Evolutionary conservation across 2,888 invertebrate genomes (phyloP).

Genomic region (Pinctada fucata): DNA sequence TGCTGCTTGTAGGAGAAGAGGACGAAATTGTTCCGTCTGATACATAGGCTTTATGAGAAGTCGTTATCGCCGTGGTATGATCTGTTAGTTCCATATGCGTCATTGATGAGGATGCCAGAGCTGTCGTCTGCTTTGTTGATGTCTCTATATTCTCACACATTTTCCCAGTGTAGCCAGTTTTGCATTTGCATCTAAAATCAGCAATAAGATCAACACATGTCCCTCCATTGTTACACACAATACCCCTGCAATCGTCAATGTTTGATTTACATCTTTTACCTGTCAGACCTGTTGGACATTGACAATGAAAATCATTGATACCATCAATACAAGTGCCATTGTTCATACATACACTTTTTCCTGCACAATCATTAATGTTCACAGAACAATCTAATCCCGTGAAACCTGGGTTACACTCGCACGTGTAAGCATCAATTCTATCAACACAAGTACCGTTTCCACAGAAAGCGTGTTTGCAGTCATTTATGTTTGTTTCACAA

Average conservation of each 20-base stretch:
- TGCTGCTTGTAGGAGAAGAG: no score
- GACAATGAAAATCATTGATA: conserved; percentile 6
- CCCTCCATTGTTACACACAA: not conserved
- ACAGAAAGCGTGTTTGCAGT: conserved; percentile 7
- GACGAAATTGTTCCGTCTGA: no score
- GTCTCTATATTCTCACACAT: conserved; percentile 73
- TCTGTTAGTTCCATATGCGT: no score
- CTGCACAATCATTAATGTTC: conserved; percentile 13
- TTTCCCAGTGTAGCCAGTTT: not conserved
- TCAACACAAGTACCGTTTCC: conserved; percentile 9
- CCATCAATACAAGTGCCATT: conserved; percentile 16
- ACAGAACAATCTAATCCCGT: not conserved
- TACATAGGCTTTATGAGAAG: no score
- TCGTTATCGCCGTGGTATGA: no score
- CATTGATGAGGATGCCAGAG: no score
- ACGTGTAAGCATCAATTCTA: conserved; percentile 1
- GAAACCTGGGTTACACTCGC: conserved; percentile 9
- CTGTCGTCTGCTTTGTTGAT: no score
- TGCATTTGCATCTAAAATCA: conserved; percentile 3
- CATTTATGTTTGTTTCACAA: conserved; percentile 5
- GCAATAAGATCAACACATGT: conserved; percentile 7
- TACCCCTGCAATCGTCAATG: not conserved
- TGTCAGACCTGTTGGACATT: conserved; percentile 9
- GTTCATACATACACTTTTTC: not conserved
- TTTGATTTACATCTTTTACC: conserved; percentile 77